Evolutionary conservation across 1,140 invertebrate species (phyloP), one percentile per base, ranked within the genome.

Genomic region (Trachelipus rathkii): DNA sequence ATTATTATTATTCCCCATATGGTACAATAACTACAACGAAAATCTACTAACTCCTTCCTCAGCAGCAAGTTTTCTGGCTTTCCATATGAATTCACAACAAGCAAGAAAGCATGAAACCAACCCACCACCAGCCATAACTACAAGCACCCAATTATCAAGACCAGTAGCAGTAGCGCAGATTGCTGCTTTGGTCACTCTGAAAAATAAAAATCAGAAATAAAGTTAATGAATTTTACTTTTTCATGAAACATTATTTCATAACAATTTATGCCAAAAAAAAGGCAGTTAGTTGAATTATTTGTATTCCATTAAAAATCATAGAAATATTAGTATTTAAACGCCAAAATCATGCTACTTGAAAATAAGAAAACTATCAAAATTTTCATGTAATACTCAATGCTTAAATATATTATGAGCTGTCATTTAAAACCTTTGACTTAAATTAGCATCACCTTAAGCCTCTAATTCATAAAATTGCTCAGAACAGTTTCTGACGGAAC

Each of bases 121-220:
- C 66, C 77, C 76, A 10, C 82, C 82, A 68, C 83, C 86, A 76
- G 82, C 82, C 44, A 92, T 85, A 21, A 92, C 89, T 33, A 91
- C 84, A 83, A 92, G 92, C 91, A 78, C 90, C 90, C 0, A 91
- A 78, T 91, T 91, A 78, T 88, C 85, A 80, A 90, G 85, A 77
- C 87, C 0, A 90, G 84, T 10, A 13, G 84, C 86, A 8, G 88
- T 87, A 72, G 77, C 4, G 44, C 72, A 9, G 13, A 24, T 45
- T 21, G 24, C 46, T 19, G 78, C 81, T 21, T 80, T 79, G n/a
- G 9, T 50, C 72, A 74, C 73, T 73, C 21, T 60, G 21, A 33
- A n/a, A n/a, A n/a, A n/a, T 67, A 68, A 24, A 10, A 21, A 68
- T 21, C 33, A 5, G 13, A 10, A 24, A 15, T 15, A 19, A 23